Base-by-base conservation (phyloP, 1,140 invertebrate species). In the Bombyx mori region DNA sequence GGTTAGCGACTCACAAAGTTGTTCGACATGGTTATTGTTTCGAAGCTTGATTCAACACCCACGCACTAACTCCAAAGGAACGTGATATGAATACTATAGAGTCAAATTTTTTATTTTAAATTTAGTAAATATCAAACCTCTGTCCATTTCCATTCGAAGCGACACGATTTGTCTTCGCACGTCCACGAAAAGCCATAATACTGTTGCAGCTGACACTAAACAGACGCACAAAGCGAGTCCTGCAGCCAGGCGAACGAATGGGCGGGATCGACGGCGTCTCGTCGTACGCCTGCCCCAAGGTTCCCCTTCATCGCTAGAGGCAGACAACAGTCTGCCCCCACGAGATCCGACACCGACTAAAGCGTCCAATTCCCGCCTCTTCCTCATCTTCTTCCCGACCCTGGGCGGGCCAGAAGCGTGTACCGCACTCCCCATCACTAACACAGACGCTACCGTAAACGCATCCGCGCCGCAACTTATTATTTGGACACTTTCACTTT, bases 151-250 rank as follows among this genome's bases (percentile, higher is more conserved):
- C 48, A 85, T 89, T 61, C 91, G 88, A 6, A 93, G 86, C 7
- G 90, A 90, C 8, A 90, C 90, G 54, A 92, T 90, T 76, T 93
- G 92, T 60, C 92, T 88, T 65, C 91, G 88, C 42, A 92, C 91
- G 68, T 93, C 92, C 44, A 92, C 90, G 71, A 93, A 92, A 4
- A 92, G 86, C 91, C 92, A 93, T 58, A 92, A 88, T 45, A 92
- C 89, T 46, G 91, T 91, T 18, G 90, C 89, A 7, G 92, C 92
- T 43, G 91, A 90, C 3, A 92, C 88, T n/a, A 92, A 88, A 62
- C 91, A 91, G 4, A 91, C 89, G 63, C 91, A 91, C 42, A 91
- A 85, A 6, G 92, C 88, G 58, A 92, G 88, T 10, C 89, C 89
- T 35, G 90, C 90, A 62, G 91, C 92, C 8, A 91, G 89, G 44